Base-by-base conservation (phyloP, 1,140 invertebrate species). In the Phocides pigmalion region DNA sequence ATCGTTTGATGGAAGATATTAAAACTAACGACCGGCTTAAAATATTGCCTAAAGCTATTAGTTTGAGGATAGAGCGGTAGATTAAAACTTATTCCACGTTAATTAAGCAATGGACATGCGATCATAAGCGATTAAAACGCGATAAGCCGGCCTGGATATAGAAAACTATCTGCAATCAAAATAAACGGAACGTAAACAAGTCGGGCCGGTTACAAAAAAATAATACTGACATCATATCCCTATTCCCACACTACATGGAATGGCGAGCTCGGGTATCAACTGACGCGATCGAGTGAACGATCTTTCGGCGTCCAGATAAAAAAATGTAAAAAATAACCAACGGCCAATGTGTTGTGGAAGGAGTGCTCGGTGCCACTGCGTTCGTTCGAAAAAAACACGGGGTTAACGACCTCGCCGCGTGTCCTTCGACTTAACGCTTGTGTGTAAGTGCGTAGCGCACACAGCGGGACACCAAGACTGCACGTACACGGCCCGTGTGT, bases 371-470 rank as follows among this genome's bases (percentile, higher is more conserved):
- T 82, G 82, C 80, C 81, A 68, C 72, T 75, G 79, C 77, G 74
- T 76, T 76, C 66, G 70, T 76, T 80, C 80, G 87, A 83, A 89
- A 90, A 90, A 90, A 90, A 86, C 79, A 68, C 58, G 74, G 79
- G 87, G 88, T 89, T 79, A 79, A 81, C 73, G 81, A 84, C 79
- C 84, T 74, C 76, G 76, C 83, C 72, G 76, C 84, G 85, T 90
- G 88, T 89, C 88, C 88, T 90, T 90, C 88, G 88, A 62, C 32
- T 59, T 46, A 53, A 62, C 65, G 61, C 53, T 49, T 78, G 87
- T 79, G 81, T 78, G 84, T 81, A 67, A 70, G 77, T 80, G 80
- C 74, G 79, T 79, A 69, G 50, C 44, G 66, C 64, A 67, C 76
- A 76, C 76, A 77, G 72, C 66, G 50, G 54, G 32, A 22, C 44